phyloP scores from a whole-genome alignment of 2,113 vertebrate genomes.

The Thinocorus orbignyianus region DNA sequence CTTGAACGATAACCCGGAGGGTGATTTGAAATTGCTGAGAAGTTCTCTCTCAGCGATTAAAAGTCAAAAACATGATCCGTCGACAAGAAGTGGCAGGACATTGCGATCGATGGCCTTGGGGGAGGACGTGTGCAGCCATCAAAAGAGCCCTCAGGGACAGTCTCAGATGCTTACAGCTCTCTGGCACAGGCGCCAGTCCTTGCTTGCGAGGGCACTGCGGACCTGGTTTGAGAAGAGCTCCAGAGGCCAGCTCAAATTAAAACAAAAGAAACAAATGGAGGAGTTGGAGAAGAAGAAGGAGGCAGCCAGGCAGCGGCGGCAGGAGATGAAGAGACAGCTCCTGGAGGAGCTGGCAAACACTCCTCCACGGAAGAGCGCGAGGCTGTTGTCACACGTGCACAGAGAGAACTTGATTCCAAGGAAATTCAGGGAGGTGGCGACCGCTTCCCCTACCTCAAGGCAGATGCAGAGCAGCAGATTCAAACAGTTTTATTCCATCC shows the following conservation, averaged over 20 bases:
- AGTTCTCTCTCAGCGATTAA: constrained; percentile 87
- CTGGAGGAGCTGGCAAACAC: constrained; percentile 89
- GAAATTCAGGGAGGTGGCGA: constrained; percentile 81
- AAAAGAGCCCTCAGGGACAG: constrained; percentile 74
- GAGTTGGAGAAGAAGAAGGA: constrained; percentile 84
- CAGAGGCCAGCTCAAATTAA: constrained; percentile 77
- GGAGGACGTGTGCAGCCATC: constrained; percentile 65
- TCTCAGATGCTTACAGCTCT: constrained; percentile 88
- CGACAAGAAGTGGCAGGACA: constrained; percentile 78
- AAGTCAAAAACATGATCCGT: constrained; percentile 68
- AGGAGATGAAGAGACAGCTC: constrained; percentile 88
- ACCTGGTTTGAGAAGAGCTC: constrained; percentile 82
- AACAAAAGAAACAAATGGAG: constrained; percentile 77
- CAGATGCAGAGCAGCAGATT: constrained; percentile 64
- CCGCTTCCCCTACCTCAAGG: constrained; percentile 68
- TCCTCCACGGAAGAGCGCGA: constrained; percentile 93
- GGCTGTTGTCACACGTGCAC: constrained; percentile 87
- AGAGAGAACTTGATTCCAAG: constrained; percentile 82
- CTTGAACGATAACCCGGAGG: constrained; percentile 95
- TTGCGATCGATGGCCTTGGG: constrained; percentile 83
- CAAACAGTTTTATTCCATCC: constrained; percentile 78
- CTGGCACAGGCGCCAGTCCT: constrained; percentile 87
- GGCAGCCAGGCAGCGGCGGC: constrained; percentile 84
- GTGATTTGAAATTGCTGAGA: constrained; percentile 92
- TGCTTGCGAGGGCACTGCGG: constrained; percentile 83